Conservation (phyloP, 2,113 vertebrate genomes). For the Corvus cornix region DNA sequence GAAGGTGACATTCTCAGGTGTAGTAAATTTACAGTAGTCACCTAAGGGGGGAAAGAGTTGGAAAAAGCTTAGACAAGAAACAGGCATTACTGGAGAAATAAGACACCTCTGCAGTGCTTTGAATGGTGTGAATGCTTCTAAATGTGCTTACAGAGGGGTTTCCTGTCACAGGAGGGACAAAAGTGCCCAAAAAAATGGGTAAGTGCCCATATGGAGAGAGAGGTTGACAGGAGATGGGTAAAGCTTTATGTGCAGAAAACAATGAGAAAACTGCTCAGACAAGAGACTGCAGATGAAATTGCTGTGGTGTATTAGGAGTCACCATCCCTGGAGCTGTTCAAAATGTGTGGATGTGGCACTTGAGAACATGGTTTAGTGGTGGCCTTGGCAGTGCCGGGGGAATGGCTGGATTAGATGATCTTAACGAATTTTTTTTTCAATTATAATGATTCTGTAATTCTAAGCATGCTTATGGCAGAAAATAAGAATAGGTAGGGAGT, state of each 20-base stretch:
- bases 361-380: not conserved
- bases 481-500: not conserved
- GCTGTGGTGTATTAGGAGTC: not conserved
- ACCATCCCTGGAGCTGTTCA: not conserved
- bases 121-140: not conserved
- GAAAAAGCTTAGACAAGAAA: not conserved
- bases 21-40: not conserved
- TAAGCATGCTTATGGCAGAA: not conserved
- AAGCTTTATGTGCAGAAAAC: not conserved
- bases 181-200: not conserved
- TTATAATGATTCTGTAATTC: not conserved
- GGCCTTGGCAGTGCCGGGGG: not conserved
- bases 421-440: rapidly evolving
- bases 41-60: not conserved
- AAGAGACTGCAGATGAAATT: not conserved
- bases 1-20: not conserved
- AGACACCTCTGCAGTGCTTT: not conserved
- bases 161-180: not conserved
- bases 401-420: not conserved
- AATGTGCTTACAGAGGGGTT: not conserved
- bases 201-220: not conserved
- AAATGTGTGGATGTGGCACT: not conserved
- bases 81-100: not conserved
- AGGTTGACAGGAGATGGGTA: not conserved
- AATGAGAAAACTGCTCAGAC: not conserved